Base-by-base conservation (phyloP, 1,140 invertebrate species). In the Rhagoletis zephyria region DNA sequence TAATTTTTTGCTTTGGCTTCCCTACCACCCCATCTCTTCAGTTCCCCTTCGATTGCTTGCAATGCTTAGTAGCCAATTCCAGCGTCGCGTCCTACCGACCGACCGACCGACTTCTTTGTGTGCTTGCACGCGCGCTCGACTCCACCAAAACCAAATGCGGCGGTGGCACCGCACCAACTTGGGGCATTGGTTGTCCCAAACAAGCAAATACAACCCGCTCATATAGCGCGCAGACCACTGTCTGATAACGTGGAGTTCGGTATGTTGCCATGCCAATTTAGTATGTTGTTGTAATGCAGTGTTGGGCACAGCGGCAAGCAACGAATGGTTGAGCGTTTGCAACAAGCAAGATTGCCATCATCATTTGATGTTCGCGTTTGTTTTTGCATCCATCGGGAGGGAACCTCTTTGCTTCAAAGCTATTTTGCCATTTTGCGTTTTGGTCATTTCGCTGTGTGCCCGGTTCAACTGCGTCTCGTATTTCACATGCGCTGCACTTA, bases 201-300 rank as follows among this genome's bases (percentile, higher is more conserved):
- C 64, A 70, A 56, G 74, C 74, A 56, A 51, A 81, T 81, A 81
- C 51, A n/a, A 16, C 30, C 30, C 30, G 12, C n/a, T 12, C 61
- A 63, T 7, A 16, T 63, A 63, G n/a, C 30, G 30, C 30, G 30
- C 61, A 63, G 9, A 14, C 61, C 61, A 6, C 61, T 56, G 51
- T 10, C 5, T 14, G 30, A 30, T 30, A 30, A 3, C 16, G 61
- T 14, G 51, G 16, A 63, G 61, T 63, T 14, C 74, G 6, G 48
- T 81, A 81, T 59, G 74, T 81, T 81, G 74, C 74, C 74, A 81
- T n/a, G n/a, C 74, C 74, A 81, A 81, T 81, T 81, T 81, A 56
- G 74, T 81, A 56, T 81, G 42, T 74, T 48, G 30, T 45, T 45
- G 40, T 74, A 74, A 74, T 30, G 30, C 30, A 30, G 30, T 51